These are phyloP conservation scores for Zootermopsis nevadensis DNA, from an alignment of 2,888 invertebrate species.

Conservation along the genomic window DNA sequence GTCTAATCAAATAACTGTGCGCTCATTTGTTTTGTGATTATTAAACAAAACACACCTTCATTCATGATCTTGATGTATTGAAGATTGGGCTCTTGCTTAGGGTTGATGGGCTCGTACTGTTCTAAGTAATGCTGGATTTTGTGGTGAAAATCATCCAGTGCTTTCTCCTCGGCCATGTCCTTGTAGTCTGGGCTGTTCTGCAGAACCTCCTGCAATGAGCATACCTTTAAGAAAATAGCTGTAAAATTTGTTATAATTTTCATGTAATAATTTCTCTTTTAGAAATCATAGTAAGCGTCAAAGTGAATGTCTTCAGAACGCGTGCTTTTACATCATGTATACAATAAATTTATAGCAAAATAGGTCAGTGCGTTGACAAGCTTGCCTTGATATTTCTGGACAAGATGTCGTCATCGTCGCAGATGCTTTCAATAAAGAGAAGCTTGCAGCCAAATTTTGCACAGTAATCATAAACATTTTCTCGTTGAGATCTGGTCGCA, in stretches of 20 bases:
- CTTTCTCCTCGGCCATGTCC: slow-evolving; percentile 80
- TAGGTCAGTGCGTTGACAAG: slow-evolving; percentile 18
- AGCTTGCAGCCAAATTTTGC: slow-evolving; percentile 82
- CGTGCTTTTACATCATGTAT: background rate
- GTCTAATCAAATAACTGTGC: background rate
- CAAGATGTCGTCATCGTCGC: slow-evolving; percentile 80
- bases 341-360: background rate
- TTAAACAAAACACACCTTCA: slow-evolving; percentile 54
- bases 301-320: background rate
- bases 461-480: slow-evolving; percentile 80
- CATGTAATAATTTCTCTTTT: too few relatives aligned
- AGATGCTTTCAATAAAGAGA: slow-evolving; percentile 92
- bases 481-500: slow-evolving; percentile 83
- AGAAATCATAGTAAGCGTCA: background rate
- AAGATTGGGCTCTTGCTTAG: slow-evolving; percentile 64
- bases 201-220: slow-evolving; percentile 74
- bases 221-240: background rate
- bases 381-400: slow-evolving; percentile 77
- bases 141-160: slow-evolving; percentile 82
- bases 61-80: slow-evolving; percentile 69
- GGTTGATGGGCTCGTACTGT: slow-evolving; percentile 82
- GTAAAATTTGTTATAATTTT: too few relatives aligned
- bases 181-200: slow-evolving; percentile 89
- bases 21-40: background rate
- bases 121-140: slow-evolving; percentile 87